Conservation (phyloP, 2,797 vertebrate genomes). For the Glyptemys insculpta region DNA sequence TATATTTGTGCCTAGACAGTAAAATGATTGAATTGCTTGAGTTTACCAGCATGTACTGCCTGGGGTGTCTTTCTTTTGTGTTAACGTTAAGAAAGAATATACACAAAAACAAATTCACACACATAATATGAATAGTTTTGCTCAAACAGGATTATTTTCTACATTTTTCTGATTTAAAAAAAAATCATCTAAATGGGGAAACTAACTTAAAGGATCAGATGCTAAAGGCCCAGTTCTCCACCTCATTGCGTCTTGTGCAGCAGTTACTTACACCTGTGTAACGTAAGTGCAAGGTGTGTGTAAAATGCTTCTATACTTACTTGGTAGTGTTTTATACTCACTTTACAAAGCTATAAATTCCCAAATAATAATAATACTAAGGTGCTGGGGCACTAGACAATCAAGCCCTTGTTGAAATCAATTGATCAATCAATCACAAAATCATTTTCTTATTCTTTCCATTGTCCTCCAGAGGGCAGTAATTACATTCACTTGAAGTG, state of each 20-base stretch:
- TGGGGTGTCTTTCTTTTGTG: neutral
- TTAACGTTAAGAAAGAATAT: neutral
- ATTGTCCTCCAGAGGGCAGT: conserved; percentile 48
- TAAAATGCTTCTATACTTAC: accelerated
- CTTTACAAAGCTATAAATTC: neutral
- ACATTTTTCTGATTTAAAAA: neutral
- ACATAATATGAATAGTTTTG: neutral
- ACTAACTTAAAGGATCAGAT: neutral
- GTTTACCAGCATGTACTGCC: neutral
- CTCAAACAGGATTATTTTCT: neutral
- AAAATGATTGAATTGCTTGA: neutral
- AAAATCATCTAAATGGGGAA: neutral
- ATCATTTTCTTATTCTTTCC: neutral
- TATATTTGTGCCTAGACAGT: neutral
- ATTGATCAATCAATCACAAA: neutral
- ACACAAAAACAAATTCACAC: neutral
- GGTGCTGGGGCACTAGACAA: neutral
- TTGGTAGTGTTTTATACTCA: neutral
- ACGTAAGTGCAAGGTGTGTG: neutral
- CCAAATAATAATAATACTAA: neutral
- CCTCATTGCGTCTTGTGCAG: neutral
- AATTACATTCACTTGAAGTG: neutral
- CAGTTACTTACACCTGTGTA: neutral
- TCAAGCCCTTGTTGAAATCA: neutral
- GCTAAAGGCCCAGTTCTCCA: neutral